Evolutionary conservation across 1,140 invertebrate genomes (phyloP), one percentile per base, ranked within the genome.

Genomic region (Melipona quadrifasciata): DNA sequence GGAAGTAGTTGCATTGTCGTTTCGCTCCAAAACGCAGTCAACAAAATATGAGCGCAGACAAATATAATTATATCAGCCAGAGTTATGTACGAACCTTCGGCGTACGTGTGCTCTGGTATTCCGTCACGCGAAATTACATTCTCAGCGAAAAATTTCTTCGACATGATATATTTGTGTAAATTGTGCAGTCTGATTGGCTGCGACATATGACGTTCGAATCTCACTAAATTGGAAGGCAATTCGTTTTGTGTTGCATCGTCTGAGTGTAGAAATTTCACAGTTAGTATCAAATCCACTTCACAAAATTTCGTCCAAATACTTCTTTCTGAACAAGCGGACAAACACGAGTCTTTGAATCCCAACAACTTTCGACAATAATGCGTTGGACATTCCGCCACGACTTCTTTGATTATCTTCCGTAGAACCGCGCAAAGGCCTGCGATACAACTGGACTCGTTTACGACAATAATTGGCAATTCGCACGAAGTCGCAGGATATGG

Each of bases 241-340:
- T 92, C 90, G 0, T 80, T 80, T 65, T 91, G 73, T 2, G 86
- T 70, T 24, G 72, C 34, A 47, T 84, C 19, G 12, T 77, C 57
- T 4, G 85, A 17, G 65, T 84, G 72, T 86, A 90, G 78, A 91
- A 58, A 74, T 92, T 95, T 95, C 0, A 97, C 91, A 17, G 95
- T 95, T 34, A 94, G 92, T 57, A 97, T 95, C 24, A 98, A 94
- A 92, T 98, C 97, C 31, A 98, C 95, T 95, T 99, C 98, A 95
- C 98, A 99, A 92, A 98, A 98, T 90, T 97, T 97, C 0, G 98
- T 99, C 98, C 98, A 99, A 51, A 97, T 95, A 14, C 98, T 99
- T 2, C 96, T 95, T 95, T 99, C 98, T 24, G 97, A 97, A 87
- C 97, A 98, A 17, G 97, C 97, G 85, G 97, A 95, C 3, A 98